A percentile compares a stretch with the other conserved stretches of the same genome.
Evolutionary conservation across 2,113 vertebrate genomes (phyloP).

Genomic region (Perca flavescens): DNA sequence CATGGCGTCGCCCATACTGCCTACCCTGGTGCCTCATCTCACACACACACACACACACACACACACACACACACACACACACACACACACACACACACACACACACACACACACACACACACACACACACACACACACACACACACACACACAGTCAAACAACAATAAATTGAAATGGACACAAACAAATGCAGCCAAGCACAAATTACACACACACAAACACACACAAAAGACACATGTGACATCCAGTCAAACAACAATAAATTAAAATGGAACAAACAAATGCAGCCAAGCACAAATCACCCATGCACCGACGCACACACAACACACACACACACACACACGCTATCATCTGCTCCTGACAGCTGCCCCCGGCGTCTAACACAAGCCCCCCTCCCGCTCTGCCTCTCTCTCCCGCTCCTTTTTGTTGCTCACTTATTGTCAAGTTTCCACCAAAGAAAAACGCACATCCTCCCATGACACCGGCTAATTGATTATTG

Average conservation of each 20-base stretch:
- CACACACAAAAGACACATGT: constrained; percentile 59
- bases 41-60: constrained; percentile 24
- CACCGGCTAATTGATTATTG: constrained; percentile 85
- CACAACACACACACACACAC: constrained; percentile 49
- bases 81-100: constrained; percentile 12
- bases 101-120: background rate
- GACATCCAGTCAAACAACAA: constrained; percentile 57
- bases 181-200: constrained; percentile 27
- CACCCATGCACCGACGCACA: background rate
- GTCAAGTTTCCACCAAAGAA: constrained; percentile 78
- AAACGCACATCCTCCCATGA: constrained; percentile 75
- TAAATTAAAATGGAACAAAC: constrained; percentile 70
- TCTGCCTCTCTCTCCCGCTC: constrained; percentile 43
- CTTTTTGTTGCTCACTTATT: constrained; percentile 84
- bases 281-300: constrained; percentile 51
- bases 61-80: constrained; percentile 12
- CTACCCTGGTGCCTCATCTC: constrained; percentile 29
- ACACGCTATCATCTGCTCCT: constrained; percentile 78
- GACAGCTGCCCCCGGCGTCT: constrained; percentile 80
- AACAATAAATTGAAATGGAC: constrained; percentile 63
- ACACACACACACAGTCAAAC: constrained; percentile 58
- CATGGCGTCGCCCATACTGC: constrained; percentile 26
- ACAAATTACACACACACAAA: constrained; percentile 38
- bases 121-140: constrained; percentile 2
- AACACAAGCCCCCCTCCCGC: constrained; percentile 53